These are phyloP conservation scores for Diaphora mendica DNA, from an alignment of 2,888 invertebrate genomes.

Conservation along the genomic window DNA sequence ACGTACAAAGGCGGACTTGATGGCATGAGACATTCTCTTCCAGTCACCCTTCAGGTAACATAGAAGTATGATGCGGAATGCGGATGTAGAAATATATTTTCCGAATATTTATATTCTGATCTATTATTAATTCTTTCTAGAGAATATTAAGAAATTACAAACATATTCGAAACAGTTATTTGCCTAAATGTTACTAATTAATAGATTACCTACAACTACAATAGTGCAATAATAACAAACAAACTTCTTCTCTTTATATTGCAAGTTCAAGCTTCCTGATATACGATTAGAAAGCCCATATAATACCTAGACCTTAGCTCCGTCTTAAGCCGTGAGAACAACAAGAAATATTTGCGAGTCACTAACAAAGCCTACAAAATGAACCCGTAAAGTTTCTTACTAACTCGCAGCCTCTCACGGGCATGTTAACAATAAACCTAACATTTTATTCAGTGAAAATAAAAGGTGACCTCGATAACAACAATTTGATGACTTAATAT, in stretches of 20 bases:
- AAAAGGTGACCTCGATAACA: conserved; percentile 40
- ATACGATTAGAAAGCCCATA: conserved; percentile 36
- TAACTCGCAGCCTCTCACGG: conserved; percentile 30
- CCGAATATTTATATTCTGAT: too few relatives aligned
- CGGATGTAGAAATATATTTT: too few relatives aligned
- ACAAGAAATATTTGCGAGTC: conserved; percentile 35
- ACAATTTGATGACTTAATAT: conserved; percentile 43
- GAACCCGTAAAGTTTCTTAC: conserved; percentile 47
- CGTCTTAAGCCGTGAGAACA: conserved; percentile 36
- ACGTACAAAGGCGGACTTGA: too few relatives aligned
- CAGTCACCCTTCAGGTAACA: too few relatives aligned
- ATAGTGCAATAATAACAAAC: too few relatives aligned
- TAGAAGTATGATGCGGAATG: too few relatives aligned
- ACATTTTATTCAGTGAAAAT: conserved; percentile 37
- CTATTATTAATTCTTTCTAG: too few relatives aligned
- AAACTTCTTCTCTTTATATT: conserved; percentile 4
- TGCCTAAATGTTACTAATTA: background rate
- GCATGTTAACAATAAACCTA: conserved; percentile 32
- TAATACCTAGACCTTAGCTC: conserved; percentile 32
- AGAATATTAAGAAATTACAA: background rate
- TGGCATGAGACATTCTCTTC: too few relatives aligned
- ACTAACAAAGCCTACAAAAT: conserved; percentile 39
- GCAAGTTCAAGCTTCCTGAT: conserved; percentile 16
- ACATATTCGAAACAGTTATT: background rate
- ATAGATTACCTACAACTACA: background rate